A percentile compares a stretch with the other conserved stretches of the same genome.
These are phyloP conservation scores for Dendroctonus valens DNA, from an alignment of 1,140 invertebrate genomes.

Conservation along the genomic window DNA sequence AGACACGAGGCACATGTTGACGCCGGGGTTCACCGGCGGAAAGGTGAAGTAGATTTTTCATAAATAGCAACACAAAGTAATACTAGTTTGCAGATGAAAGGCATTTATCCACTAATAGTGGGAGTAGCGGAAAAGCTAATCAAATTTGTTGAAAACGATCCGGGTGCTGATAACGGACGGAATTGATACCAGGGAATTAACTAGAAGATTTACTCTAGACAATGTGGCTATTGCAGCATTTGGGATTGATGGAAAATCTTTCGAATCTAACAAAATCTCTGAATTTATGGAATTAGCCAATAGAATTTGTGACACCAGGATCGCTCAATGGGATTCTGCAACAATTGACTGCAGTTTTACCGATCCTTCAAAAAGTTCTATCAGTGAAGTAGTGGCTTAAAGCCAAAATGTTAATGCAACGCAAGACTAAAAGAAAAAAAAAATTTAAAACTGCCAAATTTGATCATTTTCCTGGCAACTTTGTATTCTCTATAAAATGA, in stretches of 20 bases:
- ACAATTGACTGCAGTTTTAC: slow-evolving; percentile 5
- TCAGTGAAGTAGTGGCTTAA: background rate
- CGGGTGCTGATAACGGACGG: slow-evolving; percentile 7
- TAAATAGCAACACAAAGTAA: too few species aligned
- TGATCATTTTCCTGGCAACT: too few species aligned
- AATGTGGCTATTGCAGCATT: slow-evolving; percentile 35
- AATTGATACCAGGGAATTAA: slow-evolving; percentile 30
- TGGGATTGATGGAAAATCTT: slow-evolving; percentile 34
- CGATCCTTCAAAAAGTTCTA: background rate
- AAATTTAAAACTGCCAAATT: too few species aligned
- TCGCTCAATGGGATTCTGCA: background rate
- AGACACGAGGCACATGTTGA: slow-evolving; percentile 53
- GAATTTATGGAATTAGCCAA: slow-evolving; percentile 20
- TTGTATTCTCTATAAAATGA: too few species aligned
- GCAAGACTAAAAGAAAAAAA: background rate
- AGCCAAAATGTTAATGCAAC: background rate
- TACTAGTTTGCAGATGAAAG: slow-evolving; percentile 28
- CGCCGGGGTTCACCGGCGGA: slow-evolving; percentile 55
- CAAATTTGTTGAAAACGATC: slow-evolving; percentile 34
- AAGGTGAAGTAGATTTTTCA: slow-evolving; percentile 35
- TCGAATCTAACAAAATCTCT: slow-evolving; percentile 10
- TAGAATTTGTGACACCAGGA: slow-evolving; percentile 9
- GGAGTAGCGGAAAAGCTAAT: slow-evolving; percentile 32
- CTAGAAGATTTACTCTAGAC: slow-evolving; percentile 36
- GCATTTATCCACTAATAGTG: slow-evolving; percentile 21